Conservation (phyloP, 2,797 vertebrate species). For the Telmatherina bonti region DNA sequence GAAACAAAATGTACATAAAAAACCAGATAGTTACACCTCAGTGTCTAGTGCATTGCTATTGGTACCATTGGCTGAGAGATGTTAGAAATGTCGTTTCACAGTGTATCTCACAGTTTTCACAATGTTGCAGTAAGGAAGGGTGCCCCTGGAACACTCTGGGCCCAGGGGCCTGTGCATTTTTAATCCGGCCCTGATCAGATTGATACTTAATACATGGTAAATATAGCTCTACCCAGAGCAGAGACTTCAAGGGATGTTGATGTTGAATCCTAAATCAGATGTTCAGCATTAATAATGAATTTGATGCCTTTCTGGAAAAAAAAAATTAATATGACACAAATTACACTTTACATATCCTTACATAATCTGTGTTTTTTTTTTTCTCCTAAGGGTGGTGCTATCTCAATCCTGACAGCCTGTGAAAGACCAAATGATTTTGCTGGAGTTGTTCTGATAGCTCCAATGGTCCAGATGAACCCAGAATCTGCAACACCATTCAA, state of each 20-base stretch:
- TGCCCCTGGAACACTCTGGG: too few species aligned
- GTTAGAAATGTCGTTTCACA: too few species aligned
- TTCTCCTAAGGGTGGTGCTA: conserved; percentile 90
- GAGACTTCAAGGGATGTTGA: not conserved
- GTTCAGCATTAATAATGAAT: not conserved
- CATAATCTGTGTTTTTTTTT: not conserved
- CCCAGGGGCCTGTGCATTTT: too few species aligned
- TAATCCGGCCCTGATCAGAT: too few species aligned
- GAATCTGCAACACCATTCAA: conserved; percentile 95
- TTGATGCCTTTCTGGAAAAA: not conserved
- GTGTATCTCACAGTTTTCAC: too few species aligned
- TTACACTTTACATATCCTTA: not conserved
- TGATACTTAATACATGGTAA: too few species aligned
- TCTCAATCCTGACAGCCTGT: conserved; percentile 90
- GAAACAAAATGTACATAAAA: too few species aligned
- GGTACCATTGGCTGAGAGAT: too few species aligned
- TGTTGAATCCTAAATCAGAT: not conserved
- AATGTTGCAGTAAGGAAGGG: too few species aligned
- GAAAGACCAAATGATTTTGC: conserved; percentile 89
- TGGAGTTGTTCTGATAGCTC: conserved; percentile 92
- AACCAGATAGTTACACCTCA: too few species aligned
- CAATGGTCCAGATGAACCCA: conserved; percentile 92
- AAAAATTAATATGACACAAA: not conserved
- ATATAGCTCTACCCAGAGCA: not conserved
- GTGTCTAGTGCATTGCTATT: too few species aligned